phyloP scores from a whole-genome alignment of 2,113 vertebrate species.

The Syrmaticus mikado region DNA sequence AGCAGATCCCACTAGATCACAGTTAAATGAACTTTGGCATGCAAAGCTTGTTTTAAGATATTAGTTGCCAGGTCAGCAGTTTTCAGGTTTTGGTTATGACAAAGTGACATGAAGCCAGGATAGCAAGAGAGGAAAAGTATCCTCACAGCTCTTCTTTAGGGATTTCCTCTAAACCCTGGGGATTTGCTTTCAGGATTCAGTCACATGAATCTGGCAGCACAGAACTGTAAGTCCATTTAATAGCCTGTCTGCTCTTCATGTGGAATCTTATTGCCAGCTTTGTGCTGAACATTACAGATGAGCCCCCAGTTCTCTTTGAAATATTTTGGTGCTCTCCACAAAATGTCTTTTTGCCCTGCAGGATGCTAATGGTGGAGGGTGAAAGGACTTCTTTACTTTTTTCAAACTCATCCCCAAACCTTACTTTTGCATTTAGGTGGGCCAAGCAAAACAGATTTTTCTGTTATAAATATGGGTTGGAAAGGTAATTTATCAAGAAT shows the following conservation, averaged over 20 bases:
- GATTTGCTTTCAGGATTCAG: conserved; percentile 25
- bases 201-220: not conserved
- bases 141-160: not conserved
- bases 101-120: not conserved
- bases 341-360: not conserved
- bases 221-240: conserved; percentile 29
- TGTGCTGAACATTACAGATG: not conserved
- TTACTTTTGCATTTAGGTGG: not conserved
- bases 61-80: not conserved
- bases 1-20: not conserved
- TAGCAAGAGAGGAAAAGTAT: not conserved
- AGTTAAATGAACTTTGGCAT: not conserved
- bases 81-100: not conserved
- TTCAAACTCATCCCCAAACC: not conserved
- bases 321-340: not conserved
- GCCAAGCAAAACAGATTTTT: not conserved
- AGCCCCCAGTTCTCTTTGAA: conserved; percentile 9
- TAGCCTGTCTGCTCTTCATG: not conserved
- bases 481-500: not conserved
- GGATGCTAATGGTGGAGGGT: not conserved
- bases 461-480: not conserved
- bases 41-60: not conserved
- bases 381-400: not conserved
- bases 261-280: conserved; percentile 10
- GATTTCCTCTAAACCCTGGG: not conserved